Evolutionary conservation across 2,113 vertebrate genomes (phyloP).

Genomic region (Phodopus roborovskii): DNA sequence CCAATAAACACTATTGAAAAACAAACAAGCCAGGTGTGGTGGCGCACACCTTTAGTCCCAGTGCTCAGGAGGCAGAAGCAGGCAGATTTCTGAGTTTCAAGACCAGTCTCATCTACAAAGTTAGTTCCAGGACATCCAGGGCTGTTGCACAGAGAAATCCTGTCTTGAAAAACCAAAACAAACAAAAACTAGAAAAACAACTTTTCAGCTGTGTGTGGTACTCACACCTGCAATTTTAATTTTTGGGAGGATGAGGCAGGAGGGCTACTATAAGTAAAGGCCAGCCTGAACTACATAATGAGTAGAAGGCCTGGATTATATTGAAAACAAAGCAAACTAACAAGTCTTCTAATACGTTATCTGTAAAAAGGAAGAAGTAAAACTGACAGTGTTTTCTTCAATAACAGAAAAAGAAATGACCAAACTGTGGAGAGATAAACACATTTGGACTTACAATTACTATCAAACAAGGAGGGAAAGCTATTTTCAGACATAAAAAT

Average conservation of each 20-base stretch:
- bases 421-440: not conserved
- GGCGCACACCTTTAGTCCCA: not conserved
- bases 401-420: not conserved
- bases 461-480: not conserved
- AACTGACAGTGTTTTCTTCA: not conserved
- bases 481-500: not conserved
- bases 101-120: not conserved
- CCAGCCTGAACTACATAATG: not conserved
- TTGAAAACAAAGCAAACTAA: not conserved
- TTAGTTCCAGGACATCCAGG: not conserved
- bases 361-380: not conserved
- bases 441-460: not conserved
- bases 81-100: not conserved
- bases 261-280: not conserved
- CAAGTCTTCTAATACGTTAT: not conserved
- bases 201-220: not conserved
- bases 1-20: not conserved
- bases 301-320: not conserved
- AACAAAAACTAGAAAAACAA: not conserved
- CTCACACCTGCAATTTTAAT: not conserved
- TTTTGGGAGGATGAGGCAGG: not conserved
- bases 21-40: not conserved
- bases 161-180: not conserved
- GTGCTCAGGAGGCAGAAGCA: not conserved
- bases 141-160: not conserved